Percentiles rank a stretch among this genome's conserved stretches.
Conservation (phyloP, 2,888 invertebrate species). For the Drosophila flavopinicola region DNA sequence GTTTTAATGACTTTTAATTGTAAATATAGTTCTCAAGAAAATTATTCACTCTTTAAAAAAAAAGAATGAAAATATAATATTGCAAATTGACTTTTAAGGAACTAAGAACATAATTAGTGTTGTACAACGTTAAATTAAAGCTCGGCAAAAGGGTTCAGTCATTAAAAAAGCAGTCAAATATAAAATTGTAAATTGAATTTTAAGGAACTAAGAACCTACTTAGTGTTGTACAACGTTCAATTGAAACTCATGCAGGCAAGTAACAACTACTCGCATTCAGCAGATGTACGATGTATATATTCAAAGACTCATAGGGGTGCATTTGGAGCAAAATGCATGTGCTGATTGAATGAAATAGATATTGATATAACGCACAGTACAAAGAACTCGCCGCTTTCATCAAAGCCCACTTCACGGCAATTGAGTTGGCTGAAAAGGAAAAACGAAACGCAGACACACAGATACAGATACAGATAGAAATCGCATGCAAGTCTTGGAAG, state of each 20-base stretch:
- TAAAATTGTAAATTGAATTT: background rate
- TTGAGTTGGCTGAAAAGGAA: constrained; percentile 32
- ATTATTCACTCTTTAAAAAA: too few relatives aligned
- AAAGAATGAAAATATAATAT: too few relatives aligned
- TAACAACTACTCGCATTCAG: constrained; percentile 10
- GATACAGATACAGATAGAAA: constrained; percentile 30
- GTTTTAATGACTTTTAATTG: too few relatives aligned
- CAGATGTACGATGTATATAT: constrained; percentile 3
- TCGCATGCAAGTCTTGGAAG: constrained; percentile 26
- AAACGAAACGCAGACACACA: constrained; percentile 19
- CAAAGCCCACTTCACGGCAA: constrained; percentile 42
- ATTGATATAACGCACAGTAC: constrained; percentile 24
- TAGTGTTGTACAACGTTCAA: background rate
- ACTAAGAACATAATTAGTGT: background rate
- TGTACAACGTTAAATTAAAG: background rate
- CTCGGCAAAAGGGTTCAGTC: too few relatives aligned
- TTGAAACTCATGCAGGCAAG: background rate
- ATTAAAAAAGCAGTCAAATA: too few relatives aligned
- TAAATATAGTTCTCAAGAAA: too few relatives aligned
- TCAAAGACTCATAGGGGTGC: constrained; percentile 1
- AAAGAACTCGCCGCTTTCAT: constrained; percentile 24
- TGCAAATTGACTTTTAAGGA: background rate
- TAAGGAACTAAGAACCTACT: background rate
- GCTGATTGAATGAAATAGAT: constrained; percentile 52
- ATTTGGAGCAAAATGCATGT: constrained; percentile 25